Percentiles rank a stretch among this genome's conserved stretches.
phyloP scores from a whole-genome alignment of 2,888 invertebrate species.

The Leptogaster cylindrica region DNA sequence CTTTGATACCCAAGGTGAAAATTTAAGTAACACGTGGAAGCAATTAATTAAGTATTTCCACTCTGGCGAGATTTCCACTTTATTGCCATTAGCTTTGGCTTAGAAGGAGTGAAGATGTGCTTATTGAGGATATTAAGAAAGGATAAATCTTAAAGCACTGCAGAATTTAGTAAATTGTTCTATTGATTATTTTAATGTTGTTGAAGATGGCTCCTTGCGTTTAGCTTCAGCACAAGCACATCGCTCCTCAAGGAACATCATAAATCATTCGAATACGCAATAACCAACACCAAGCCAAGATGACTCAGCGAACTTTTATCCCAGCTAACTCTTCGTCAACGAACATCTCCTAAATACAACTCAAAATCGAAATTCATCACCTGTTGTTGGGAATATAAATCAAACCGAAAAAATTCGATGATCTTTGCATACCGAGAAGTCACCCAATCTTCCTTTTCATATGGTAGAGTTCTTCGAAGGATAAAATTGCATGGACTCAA shows the following conservation, averaged over 20 bases:
- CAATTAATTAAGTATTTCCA: conserved; percentile 25
- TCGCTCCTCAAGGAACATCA: background rate
- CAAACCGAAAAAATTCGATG: conserved; percentile 30
- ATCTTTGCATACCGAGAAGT: conserved; percentile 30
- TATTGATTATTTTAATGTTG: no score
- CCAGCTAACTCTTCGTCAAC: background rate
- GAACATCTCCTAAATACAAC: background rate
- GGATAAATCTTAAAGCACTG: no score
- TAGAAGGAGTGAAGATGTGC: no score
- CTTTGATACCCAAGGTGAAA: conserved; percentile 28
- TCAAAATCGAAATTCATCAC: conserved; percentile 35
- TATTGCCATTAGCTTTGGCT: no score
- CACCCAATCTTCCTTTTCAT: background rate
- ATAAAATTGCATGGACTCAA: background rate
- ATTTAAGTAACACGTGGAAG: conserved; percentile 28
- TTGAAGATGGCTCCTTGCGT: no score
- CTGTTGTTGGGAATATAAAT: conserved; percentile 32
- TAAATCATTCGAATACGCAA: conserved; percentile 25
- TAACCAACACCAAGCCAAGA: conserved; percentile 8
- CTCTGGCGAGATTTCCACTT: no score
- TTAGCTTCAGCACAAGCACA: no score
- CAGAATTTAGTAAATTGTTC: no score
- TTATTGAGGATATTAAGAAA: no score
- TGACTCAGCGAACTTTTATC: conserved; percentile 18
- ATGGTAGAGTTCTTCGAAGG: background rate